Percentiles rank a stretch among this genome's conserved stretches.
These are phyloP conservation scores for Diorhabda sublineata DNA, from an alignment of 1,140 invertebrate genomes.

Conservation along the genomic window DNA sequence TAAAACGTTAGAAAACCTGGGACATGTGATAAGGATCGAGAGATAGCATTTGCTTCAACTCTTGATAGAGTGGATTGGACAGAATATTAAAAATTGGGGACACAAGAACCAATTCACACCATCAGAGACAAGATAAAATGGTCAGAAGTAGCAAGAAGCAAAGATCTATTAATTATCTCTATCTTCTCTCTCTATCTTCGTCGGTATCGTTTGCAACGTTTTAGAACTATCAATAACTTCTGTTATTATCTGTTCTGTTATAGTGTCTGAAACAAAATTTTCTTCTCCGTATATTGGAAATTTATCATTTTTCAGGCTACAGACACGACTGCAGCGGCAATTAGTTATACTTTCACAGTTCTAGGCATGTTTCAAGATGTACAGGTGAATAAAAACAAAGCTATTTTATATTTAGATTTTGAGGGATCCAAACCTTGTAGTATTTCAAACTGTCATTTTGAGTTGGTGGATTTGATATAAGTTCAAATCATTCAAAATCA, in stretches of 20 bases:
- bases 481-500: too few species aligned
- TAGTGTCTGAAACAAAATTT: background rate
- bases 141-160: too few species aligned
- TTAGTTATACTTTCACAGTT: slow-evolving; percentile 14
- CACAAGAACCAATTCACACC: too few species aligned
- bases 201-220: too few species aligned
- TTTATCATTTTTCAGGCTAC: slow-evolving; percentile 16
- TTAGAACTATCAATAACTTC: too few species aligned
- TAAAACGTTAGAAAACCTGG: too few species aligned
- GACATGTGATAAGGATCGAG: background rate
- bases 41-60: background rate
- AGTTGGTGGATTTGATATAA: too few species aligned
- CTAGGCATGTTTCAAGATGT: slow-evolving; percentile 22
- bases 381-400: slow-evolving; percentile 12
- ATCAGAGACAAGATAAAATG: too few species aligned
- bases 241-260: background rate
- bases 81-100: background rate
- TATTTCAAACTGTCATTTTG: too few species aligned
- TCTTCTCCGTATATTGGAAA: background rate
- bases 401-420: background rate
- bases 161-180: too few species aligned
- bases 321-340: slow-evolving; percentile 15
- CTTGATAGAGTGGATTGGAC: background rate
- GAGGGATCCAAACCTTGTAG: too few species aligned
- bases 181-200: too few species aligned